Base-by-base conservation (phyloP, 2,113 vertebrate genomes). In the Oreotrochilus melanogaster region DNA sequence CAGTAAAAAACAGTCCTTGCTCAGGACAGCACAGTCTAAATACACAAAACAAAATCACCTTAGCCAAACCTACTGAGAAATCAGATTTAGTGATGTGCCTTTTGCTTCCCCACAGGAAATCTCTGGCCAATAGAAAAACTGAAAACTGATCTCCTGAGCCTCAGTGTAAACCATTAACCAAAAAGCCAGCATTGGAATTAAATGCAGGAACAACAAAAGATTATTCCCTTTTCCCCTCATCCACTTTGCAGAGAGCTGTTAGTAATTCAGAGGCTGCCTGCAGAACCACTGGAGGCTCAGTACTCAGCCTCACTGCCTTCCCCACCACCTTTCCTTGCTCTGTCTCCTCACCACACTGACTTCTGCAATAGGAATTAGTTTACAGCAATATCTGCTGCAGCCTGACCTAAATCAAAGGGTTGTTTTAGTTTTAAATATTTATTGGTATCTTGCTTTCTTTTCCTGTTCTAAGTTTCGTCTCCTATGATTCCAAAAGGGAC, bases 371-470 rank as follows among this genome's bases (percentile, higher is more conserved):
- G 79, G 93, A 58, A 58, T 85, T 58, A 43, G 56, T 71, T 94
- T 78, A 70, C 93, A 69, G 57, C 91, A 89, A 84, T 42, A 79
- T 43, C 85, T 94, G 92, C 73, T 93, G 51, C 10, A 39, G 57
- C 85, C 87, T 23, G 9, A 43, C 70, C 61, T 72, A 88, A 72
- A 85, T 76, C 89, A 86, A 83, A 65, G 74, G 42, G 74, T 7
- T 43, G 43, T 4, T 23, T 58, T 28, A 6, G 39, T 69, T 92
- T 95, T 94, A 87, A 92, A 39, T 83, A 69, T 58, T 75, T 80
- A 91, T 78, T 81, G 78, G 84, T 35, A 39, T 78, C 75, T 85
- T 45, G 28, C 53, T 73, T 35, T 53, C 51, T 70, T 69, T 66
- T 76, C 11, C 43, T 62, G 75, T 48, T 86, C 72, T 33, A 28